Base-by-base conservation (phyloP, 30 jellyfish, hydroid and myxozoan genomes). In the Turritopsis dohrnii region DNA sequence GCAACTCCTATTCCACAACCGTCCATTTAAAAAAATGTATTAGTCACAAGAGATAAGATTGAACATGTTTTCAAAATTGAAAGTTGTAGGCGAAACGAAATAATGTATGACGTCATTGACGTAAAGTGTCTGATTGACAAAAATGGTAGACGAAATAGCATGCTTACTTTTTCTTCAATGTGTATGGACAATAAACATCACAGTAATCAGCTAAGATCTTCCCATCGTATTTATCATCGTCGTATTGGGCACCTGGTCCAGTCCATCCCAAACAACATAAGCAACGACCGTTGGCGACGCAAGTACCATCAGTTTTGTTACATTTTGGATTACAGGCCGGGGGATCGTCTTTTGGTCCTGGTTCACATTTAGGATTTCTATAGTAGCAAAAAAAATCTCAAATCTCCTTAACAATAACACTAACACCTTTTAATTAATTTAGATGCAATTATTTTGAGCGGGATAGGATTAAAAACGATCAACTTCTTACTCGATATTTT, bases 211-310 rank as follows among this genome's bases (percentile, higher is more conserved):
- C 77, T 9, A 69, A 23, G 8, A 69, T 69, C 22, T 69, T 69
- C 30, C 77, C 77, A 8, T 69, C 30, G 19, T 69, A 19, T 1
- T 69, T 23, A n/a, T 27, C 87, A 1, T 54, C 22, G 22, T 69
- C 17, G 66, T 41, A 53, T 27, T 53, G 84, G 52, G 87, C 87
- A 29, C 66, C 54, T 17, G 65, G 75, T 21, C 87, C 87, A 31
- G 87, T 80, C 87, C 87, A 80, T 26, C 87, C 87, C 80, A 28
- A 52, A 52, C 87, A 80, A 20, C 87, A 80, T 0, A 53, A 52
- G 29, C 87, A 80, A 27, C 87, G 87, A 21, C 87, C 87, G 28
- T 80, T 80, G 17, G 52, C 65, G 0, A 28, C 41, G n/a, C 87
- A 80, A 18, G 54, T 18, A 7, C 87, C 87, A 21, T 65, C 83